A percentile compares a stretch with the other conserved stretches of the same genome.
Conservation (phyloP, 92 coral and sea anemone genomes). For the Siderastrea siderea region DNA sequence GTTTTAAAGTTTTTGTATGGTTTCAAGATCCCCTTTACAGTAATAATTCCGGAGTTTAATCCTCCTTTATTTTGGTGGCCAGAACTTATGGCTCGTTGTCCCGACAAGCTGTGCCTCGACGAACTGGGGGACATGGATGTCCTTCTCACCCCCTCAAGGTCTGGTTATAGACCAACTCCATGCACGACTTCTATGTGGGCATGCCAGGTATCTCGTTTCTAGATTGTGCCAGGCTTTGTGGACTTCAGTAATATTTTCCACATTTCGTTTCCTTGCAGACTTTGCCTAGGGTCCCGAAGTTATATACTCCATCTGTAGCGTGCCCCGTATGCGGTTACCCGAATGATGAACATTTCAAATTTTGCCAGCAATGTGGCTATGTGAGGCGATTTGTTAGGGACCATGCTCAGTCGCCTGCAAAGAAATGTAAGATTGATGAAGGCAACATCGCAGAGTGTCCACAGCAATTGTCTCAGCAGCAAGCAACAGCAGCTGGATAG, state of each 20-base stretch:
- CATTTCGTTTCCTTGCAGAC: too few relatives aligned
- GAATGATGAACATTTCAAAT: too few relatives aligned
- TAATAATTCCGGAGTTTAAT: slow-evolving; percentile 29
- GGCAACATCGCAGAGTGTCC: too few relatives aligned
- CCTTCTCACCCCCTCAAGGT: slow-evolving; percentile 30
- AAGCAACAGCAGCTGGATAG: too few relatives aligned
- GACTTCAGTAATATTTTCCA: too few relatives aligned
- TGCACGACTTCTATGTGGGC: slow-evolving; percentile 23
- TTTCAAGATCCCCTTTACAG: slow-evolving; percentile 14
- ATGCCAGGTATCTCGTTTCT: slow-evolving; percentile 24
- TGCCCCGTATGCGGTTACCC: too few relatives aligned
- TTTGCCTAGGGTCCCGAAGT: too few relatives aligned
- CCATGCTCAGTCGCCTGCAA: too few relatives aligned
- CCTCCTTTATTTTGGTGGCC: slow-evolving; percentile 56
- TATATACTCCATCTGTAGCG: too few relatives aligned
- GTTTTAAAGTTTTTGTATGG: slow-evolving; percentile 22
- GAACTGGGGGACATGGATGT: not conserved
- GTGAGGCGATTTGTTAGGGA: too few relatives aligned
- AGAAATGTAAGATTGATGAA: too few relatives aligned
- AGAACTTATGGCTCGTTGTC: not conserved
- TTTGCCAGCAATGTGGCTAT: too few relatives aligned
- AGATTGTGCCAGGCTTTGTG: not conserved
- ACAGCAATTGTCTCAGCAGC: slow-evolving; percentile 28
- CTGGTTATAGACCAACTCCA: slow-evolving; percentile 14
- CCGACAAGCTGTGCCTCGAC: not conserved